Evolutionary conservation across 1,140 invertebrate species (phyloP), one percentile per base, ranked within the genome.

Genomic region (Eumaeus atala): DNA sequence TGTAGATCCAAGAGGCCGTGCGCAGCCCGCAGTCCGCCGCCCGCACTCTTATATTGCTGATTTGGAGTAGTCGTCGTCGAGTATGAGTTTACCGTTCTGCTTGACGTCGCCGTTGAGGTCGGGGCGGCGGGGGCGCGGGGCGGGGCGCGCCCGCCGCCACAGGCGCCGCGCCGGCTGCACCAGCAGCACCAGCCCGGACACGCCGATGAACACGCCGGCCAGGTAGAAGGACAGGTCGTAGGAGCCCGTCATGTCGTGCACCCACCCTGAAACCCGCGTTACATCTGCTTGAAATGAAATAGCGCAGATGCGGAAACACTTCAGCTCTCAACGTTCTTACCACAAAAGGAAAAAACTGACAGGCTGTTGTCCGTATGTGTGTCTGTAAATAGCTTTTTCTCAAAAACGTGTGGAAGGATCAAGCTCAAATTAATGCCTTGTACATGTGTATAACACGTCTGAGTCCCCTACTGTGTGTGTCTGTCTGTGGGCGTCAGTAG

Each of bases 211-310:
- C 40, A 94, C 88, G 4, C 96, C 96, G 16, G 95, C 93, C 54
- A 95, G 79, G 83, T 95, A 96, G 87, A 97, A 97, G 0, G 96
- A 94, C n/a, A 93, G 77, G 70, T 95, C 90, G 83, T 96, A 96
- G 7, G 89, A 91, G 33, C 91, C 91, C 0, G 94, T 95, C 5
- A 93, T 87, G 74, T 96, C 94, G 76, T 91, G 94, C 6, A 96
- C 82, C 91, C 92, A 95, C 21, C 94, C 94, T 95, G 79, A 60
- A 92, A 91, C 21, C 16, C 4, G n/a, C n/a, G 5, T 17, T 37
- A 44, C 9, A 9, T 9, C n/a, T 6, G 7, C 3, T 44, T 44
- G 10, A 9, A 38, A 38, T n/a, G 37, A 38, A 12, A 35, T 9
- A 35, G 34, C 34, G 34, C 34, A 38, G n/a, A n/a, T n/a, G n/a